Evolutionary conservation across 2,797 vertebrate species (phyloP).

Genomic region (Malacoctenus gilli): DNA sequence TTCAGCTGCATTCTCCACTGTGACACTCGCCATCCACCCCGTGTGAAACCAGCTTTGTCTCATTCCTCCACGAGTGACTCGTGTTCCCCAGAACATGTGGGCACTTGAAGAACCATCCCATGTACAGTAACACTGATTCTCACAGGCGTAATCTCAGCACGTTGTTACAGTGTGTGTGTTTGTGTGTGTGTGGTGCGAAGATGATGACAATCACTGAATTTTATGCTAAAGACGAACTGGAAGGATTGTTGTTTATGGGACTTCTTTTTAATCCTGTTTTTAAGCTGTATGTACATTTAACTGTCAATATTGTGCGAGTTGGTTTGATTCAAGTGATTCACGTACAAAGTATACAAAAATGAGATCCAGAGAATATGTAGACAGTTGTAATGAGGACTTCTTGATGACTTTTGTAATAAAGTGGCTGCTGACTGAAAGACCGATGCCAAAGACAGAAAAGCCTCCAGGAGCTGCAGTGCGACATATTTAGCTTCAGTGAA

Average conservation of each 20-base stretch:
- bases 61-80: conserved; percentile 14
- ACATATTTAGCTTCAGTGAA: too few species aligned
- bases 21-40: conserved; percentile 12
- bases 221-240: conserved; percentile 42
- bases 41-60: background rate
- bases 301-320: conserved; percentile 24
- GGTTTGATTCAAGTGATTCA: conserved; percentile 35
- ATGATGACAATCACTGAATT: conserved; percentile 61
- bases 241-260: conserved; percentile 40
- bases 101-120: conserved; percentile 1
- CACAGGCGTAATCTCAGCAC: background rate
- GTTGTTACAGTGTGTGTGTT: conserved; percentile 9
- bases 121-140: conserved; percentile 18
- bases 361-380: conserved; percentile 18
- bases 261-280: conserved; percentile 28
- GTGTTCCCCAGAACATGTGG: conserved; percentile 3
- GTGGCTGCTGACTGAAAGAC: conserved; percentile 25
- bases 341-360: conserved; percentile 31
- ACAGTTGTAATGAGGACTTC: conserved; percentile 21
- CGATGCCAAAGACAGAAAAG: conserved; percentile 57
- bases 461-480: background rate
- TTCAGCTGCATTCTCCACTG: conserved; percentile 35
- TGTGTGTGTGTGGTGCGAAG: conserved; percentile 29
- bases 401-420: conserved; percentile 16
- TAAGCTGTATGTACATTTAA: conserved; percentile 25